phyloP scores from a whole-genome alignment of 2,113 vertebrate species.

The Pedetes capensis region DNA sequence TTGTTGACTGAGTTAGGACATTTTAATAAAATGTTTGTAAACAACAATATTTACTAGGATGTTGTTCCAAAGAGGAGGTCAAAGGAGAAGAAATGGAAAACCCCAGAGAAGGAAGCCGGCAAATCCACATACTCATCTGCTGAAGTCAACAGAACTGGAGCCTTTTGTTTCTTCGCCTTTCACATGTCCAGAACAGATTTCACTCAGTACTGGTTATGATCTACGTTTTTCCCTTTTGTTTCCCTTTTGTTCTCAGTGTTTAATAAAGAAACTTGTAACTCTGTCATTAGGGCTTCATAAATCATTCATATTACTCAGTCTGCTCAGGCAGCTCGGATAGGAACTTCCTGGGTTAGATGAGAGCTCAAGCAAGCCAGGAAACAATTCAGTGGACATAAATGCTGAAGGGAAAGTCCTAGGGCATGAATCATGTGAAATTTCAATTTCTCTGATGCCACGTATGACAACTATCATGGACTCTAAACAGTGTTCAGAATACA shows the following conservation, averaged over 20 bases:
- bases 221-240: neutral
- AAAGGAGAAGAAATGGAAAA: neutral
- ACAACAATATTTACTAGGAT: neutral
- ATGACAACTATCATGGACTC: neutral
- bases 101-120: neutral
- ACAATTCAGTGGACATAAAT: neutral
- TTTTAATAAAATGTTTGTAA: neutral
- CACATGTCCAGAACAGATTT: neutral
- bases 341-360: neutral
- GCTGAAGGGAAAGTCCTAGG: neutral
- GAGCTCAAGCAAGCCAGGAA: constrained; percentile 7
- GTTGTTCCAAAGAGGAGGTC: neutral
- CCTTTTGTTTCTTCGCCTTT: neutral
- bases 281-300: constrained; percentile 10
- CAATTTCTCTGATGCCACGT: neutral
- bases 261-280: constrained; percentile 31
- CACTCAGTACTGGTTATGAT: neutral
- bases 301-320: neutral
- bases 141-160: neutral
- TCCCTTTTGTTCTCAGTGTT: constrained; percentile 17
- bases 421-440: neutral
- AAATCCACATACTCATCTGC: neutral
- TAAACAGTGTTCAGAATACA: neutral
- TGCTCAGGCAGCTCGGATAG: neutral
- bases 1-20: neutral